Evolutionary conservation across 2,797 vertebrate species (phyloP), one percentile per base, ranked within the genome.

Genomic region (Melanotaenia parkinsoni): DNA sequence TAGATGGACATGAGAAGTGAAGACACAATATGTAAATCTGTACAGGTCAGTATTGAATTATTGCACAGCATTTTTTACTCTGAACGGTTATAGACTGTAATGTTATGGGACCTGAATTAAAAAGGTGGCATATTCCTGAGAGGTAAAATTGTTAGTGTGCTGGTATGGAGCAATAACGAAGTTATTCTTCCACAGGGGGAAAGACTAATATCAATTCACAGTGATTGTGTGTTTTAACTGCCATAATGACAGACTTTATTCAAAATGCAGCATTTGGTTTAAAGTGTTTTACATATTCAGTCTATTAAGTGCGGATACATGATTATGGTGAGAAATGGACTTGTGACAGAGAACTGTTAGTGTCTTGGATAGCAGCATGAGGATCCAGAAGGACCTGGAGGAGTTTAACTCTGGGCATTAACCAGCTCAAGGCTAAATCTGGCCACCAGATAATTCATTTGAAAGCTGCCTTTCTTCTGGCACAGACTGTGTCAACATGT

Each of bases 391-490:
- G 81, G 74, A 85, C 78, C 77, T 76, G 78, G 71, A 86, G 70
- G 84, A 89, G 80, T 89, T 92, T 72, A 92, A 91, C 82, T 88
- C 84, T 53, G 58, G 24, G 92, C 78, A 87, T 92, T 92, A 94
- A 89, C 80, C 72, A 90, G 93, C 92, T 93, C 92, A 94, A 79
- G 80, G 87, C 89, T 92, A 92, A 93, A 93, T 94, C 79, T 92
- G 89, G 77, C 85, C 63, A 53, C 70, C 53, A 70, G 84, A 82
- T 90, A 79, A 92, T 84, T 88, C 65, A 84, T 47, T 77, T 72
- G 80, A 82, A 88, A 90, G 84, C 86, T 79, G 70, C 72, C 83
- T 70, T 66, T 81, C 64, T 82, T 79, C 69, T 86, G 82, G 74
- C 82, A 84, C 70, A 63, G 7, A 30, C 72, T 58, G 69, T 63